Base-by-base conservation (phyloP, 2,888 invertebrate species). In the Cheilosia variabilis region DNA sequence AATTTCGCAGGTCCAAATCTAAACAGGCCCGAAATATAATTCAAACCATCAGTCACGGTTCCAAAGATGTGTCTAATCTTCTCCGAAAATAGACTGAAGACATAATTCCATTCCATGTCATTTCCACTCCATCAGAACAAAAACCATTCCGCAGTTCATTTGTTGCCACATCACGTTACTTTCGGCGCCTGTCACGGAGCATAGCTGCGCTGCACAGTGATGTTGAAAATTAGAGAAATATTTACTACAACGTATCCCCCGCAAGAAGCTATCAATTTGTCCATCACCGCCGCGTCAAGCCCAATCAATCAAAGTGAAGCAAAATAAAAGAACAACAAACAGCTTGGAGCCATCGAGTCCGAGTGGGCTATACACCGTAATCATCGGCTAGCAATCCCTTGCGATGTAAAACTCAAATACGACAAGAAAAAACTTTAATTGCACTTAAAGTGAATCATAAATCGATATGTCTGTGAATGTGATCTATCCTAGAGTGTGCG, bases 371-470 rank as follows among this genome's bases (percentile, higher is more conserved):
- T 19, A 5, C 31, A 19, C 34, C 19, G 17, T 15, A 9, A 52
- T 45, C 17, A n/a, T 45, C 50, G n/a, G 19, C 52, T 24, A 27
- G 57, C 52, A 50, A 34, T 47, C 47, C 17, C 7, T 47, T 60
- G 58, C 43, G 37, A 65, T 22, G 52, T 73, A 52, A 73, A 65
- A 31, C 66, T 68, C 53, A 66, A 65, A 65, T 65, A 22, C 19
- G 43, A 22, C 24, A 19, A 27, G 53, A 45, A 78, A 73, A 43
- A 83, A 78, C 50, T 50, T 79, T 83, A 79, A 83, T 83, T 83
- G 63, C 73, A 45, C 6, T 62, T 47, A 69, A 77, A 77, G 77
- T 77, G 62, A 78, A 83, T 79, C 72, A 78, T 68, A 72, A 83
- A 73, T 73, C 57, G 52, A 47, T 34, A 68, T 73, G 2, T 6